A percentile compares a stretch with the other conserved stretches of the same genome.
Evolutionary conservation across 2,888 invertebrate species (phyloP).

Genomic region (Heliconius ismenius): DNA sequence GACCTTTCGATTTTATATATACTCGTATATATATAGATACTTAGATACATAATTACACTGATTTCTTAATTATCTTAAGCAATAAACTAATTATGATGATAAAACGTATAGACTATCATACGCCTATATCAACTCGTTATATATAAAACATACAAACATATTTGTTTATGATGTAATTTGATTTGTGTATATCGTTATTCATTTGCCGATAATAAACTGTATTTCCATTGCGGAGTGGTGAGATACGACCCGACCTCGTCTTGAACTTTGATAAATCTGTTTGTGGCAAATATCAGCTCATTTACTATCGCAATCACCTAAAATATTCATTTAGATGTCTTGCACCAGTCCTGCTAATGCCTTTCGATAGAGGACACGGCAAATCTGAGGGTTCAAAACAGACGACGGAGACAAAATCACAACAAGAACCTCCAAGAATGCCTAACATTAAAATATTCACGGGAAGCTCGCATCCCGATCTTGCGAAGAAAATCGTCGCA

Average conservation of each 20-base stretch:
- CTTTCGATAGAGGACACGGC: conserved; percentile 55
- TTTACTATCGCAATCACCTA: conserved; percentile 54
- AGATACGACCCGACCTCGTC: conserved; percentile 62
- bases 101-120: background rate
- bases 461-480: conserved; percentile 97
- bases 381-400: conserved; percentile 47
- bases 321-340: conserved; percentile 56
- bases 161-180: conserved; percentile 48
- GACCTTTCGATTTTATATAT: no score
- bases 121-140: conserved; percentile 1
- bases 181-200: conserved; percentile 43
- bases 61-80: conserved; percentile 8
- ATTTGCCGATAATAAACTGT: conserved; percentile 52
- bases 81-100: conserved; percentile 8
- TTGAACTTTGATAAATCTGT: conserved; percentile 71
- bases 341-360: conserved; percentile 60
- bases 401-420: conserved; percentile 23
- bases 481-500: conserved; percentile 97
- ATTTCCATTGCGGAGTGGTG: conserved; percentile 57
- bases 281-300: conserved; percentile 61
- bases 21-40: no score
- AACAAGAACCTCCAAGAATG: conserved; percentile 84
- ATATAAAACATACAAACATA: conserved; percentile 26
- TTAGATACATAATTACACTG: background rate
- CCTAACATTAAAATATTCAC: conserved; percentile 99